phyloP scores from a whole-genome alignment of 1,140 invertebrate genomes.

The Cecropterus lyciades region DNA sequence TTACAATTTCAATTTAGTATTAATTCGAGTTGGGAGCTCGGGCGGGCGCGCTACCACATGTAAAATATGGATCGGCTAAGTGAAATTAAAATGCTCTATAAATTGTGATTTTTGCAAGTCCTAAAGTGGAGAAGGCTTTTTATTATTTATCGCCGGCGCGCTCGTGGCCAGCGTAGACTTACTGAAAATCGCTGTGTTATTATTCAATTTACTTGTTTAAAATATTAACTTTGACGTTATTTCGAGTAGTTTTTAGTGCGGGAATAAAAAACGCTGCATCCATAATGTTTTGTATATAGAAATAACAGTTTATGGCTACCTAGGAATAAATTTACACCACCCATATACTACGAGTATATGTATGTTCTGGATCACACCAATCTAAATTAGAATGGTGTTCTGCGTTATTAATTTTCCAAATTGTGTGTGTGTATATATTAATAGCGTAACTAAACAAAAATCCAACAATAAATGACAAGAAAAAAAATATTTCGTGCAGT shows the following conservation, averaged over 20 bases:
- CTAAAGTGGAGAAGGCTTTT: conserved; percentile 83
- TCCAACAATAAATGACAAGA: too few relatives aligned
- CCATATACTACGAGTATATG: too few relatives aligned
- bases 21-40: conserved; percentile 77
- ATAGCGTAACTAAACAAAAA: too few relatives aligned
- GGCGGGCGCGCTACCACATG: conserved; percentile 78
- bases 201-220: conserved; percentile 77
- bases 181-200: conserved; percentile 77
- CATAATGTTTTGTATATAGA: conserved; percentile 25
- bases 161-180: conserved; percentile 70
- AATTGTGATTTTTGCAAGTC: conserved; percentile 84
- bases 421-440: too few relatives aligned
- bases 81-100: conserved; percentile 84
- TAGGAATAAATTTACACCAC: too few relatives aligned
- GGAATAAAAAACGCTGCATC: conserved; percentile 24
- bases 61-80: conserved; percentile 84
- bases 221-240: conserved; percentile 51
- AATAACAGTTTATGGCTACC: conserved; percentile 3
- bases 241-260: conserved; percentile 37
- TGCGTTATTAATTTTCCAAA: too few relatives aligned
- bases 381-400: too few relatives aligned
- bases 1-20: conserved; percentile 85
- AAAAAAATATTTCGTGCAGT: too few relatives aligned
- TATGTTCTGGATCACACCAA: too few relatives aligned
- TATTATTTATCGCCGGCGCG: conserved; percentile 80